Conservation (phyloP, 1,140 invertebrate species). For the Epicauta chinensis region DNA sequence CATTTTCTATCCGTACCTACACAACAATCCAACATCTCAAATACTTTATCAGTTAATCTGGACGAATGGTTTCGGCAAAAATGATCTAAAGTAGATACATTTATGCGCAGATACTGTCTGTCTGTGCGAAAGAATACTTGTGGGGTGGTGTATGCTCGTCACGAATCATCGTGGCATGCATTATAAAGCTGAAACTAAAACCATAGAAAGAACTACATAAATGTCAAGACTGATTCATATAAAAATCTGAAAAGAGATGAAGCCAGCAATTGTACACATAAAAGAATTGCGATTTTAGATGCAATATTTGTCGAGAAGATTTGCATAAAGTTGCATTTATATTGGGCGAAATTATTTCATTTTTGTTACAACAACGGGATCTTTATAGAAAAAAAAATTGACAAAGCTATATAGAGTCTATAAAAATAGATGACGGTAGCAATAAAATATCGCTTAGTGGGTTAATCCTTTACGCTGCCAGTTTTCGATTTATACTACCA, state of each 20-base stretch:
- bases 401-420: conserved; percentile 18
- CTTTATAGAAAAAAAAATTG: too few relatives aligned
- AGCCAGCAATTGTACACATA: background rate
- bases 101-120: too few relatives aligned
- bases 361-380: too few relatives aligned
- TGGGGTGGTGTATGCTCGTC: conserved; percentile 24
- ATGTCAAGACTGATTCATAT: conserved; percentile 27
- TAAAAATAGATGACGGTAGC: conserved; percentile 31
- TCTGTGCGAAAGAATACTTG: background rate
- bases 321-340: too few relatives aligned
- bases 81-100: too few relatives aligned
- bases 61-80: too few relatives aligned
- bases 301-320: too few relatives aligned
- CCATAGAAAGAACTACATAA: conserved; percentile 28
- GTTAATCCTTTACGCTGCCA: conserved; percentile 25
- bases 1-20: too few relatives aligned
- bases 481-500: conserved; percentile 6
- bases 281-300: too few relatives aligned
- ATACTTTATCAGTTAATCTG: too few relatives aligned
- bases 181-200: conserved; percentile 30
- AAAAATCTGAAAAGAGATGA: conserved; percentile 22
- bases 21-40: too few relatives aligned
- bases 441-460: conserved; percentile 34
- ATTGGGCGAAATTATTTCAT: too few relatives aligned
- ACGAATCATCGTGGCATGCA: conserved; percentile 30